These are phyloP conservation scores for Laothoe populi DNA, from an alignment of 2,888 invertebrate genomes.

Conservation along the genomic window DNA sequence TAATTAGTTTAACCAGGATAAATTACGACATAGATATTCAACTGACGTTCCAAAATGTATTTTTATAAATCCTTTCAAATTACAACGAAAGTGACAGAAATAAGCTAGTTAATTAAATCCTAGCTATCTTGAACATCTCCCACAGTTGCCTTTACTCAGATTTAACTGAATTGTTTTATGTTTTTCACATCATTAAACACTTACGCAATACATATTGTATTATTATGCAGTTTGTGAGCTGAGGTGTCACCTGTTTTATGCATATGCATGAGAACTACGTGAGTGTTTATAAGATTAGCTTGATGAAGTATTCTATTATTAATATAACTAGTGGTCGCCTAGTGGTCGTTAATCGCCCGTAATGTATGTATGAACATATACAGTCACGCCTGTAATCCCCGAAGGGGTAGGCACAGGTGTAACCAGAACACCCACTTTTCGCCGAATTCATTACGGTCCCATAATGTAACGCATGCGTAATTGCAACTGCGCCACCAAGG, in stretches of 20 bases:
- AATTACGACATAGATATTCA: too few species aligned
- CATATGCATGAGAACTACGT: conserved; percentile 12
- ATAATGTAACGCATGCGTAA: too few species aligned
- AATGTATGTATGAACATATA: too few species aligned
- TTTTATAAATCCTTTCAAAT: not conserved
- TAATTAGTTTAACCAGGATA: too few species aligned
- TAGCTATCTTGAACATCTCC: conserved; percentile 4
- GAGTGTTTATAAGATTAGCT: not conserved
- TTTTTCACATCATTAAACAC: conserved; percentile 4
- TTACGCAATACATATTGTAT: conserved; percentile 13
- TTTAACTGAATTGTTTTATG: conserved; percentile 23
- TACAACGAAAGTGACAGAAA: not conserved
- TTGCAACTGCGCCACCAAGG: too few species aligned
- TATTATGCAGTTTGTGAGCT: conserved; percentile 22
- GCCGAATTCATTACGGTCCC: too few species aligned
- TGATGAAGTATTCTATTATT: not conserved
- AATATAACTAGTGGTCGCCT: not conserved
- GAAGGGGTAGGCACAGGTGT: too few species aligned
- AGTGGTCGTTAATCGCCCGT: too few species aligned
- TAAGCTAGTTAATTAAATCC: not conserved
- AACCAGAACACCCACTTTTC: too few species aligned
- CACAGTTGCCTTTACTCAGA: not conserved
- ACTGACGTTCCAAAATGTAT: not conserved
- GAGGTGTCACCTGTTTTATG: conserved; percentile 11
- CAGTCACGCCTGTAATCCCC: too few species aligned